These are phyloP conservation scores for Scaptomyza caliginosa DNA, from an alignment of 2,888 invertebrate species.

Conservation along the genomic window DNA sequence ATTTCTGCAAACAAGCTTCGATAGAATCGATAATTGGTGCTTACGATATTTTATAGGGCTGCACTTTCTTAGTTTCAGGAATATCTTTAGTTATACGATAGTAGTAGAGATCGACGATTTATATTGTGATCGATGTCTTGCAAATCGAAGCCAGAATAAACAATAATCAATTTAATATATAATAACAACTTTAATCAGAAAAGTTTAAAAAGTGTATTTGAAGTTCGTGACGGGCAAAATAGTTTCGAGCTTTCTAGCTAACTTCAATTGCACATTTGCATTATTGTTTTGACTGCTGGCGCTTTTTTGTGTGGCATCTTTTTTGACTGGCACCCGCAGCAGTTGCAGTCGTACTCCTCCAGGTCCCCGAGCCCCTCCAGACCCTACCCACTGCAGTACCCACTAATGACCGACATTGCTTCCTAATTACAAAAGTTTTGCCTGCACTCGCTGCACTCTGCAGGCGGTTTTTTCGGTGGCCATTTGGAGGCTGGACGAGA, in stretches of 20 bases:
- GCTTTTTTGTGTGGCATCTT: constrained; percentile 61
- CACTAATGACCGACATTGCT: constrained; percentile 80
- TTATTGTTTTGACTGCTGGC: constrained; percentile 74
- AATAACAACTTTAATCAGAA: background rate
- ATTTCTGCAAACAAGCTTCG: no score
- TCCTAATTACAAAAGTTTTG: constrained; percentile 81
- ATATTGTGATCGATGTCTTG: background rate
- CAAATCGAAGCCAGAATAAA: background rate
- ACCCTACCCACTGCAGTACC: constrained; percentile 9
- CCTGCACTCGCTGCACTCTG: constrained; percentile 64
- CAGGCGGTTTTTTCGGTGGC: background rate
- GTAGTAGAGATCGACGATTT: background rate
- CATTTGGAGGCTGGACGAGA: constrained; percentile 1
- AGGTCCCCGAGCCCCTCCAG: no score
- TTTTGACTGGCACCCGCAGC: constrained; percentile 21
- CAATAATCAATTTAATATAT: background rate
- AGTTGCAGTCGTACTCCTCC: background rate
- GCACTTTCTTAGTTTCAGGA: background rate
- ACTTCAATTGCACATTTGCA: constrained; percentile 61
- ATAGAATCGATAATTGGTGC: no score
- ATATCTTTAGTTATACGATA: background rate
- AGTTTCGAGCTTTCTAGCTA: constrained; percentile 17
- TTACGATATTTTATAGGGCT: background rate
- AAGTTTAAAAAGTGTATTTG: constrained; percentile 27
- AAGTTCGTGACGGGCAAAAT: background rate